Percentiles rank a stretch among this genome's conserved stretches.
These are phyloP conservation scores for Selenia dentaria DNA, from an alignment of 2,888 invertebrate genomes.

Conservation along the genomic window DNA sequence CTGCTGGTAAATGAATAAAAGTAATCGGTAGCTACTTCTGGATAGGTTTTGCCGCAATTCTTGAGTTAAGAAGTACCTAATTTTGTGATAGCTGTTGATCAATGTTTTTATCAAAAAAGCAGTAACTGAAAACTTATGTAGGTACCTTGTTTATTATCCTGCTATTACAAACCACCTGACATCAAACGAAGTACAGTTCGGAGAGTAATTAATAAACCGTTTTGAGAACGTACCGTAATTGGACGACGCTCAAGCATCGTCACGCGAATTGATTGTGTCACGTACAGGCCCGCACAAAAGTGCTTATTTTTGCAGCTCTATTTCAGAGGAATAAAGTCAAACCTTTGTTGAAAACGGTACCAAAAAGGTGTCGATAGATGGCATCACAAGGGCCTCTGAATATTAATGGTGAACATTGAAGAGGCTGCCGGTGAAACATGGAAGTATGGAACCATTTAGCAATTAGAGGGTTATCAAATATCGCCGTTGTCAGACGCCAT, in stretches of 20 bases:
- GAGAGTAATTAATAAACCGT: conserved; percentile 65
- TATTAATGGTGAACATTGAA: conserved; percentile 61
- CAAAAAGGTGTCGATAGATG: conserved; percentile 56
- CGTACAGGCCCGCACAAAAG: conserved; percentile 37
- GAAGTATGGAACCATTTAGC: conserved; percentile 30
- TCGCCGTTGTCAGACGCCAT: conserved; percentile 15
- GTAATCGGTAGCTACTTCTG: too few relatives aligned
- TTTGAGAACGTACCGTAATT: conserved; percentile 64
- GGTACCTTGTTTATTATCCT: conserved; percentile 19
- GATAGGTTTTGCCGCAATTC: too few relatives aligned
- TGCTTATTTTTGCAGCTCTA: conserved; percentile 26
- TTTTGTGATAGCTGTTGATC: too few relatives aligned
- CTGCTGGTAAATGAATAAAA: too few relatives aligned
- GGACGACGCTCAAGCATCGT: conserved; percentile 61
- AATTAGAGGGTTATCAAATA: conserved; percentile 29
- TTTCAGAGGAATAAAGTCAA: conserved; percentile 29
- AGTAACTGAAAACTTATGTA: too few relatives aligned
- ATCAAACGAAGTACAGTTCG: conserved; percentile 47
- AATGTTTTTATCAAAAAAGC: too few relatives aligned
- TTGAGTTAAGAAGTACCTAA: too few relatives aligned
- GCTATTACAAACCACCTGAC: conserved; percentile 24
- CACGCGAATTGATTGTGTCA: conserved; percentile 57
- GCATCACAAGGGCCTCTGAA: conserved; percentile 61
- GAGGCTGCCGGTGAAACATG: conserved; percentile 50
- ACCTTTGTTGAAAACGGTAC: conserved; percentile 8